phyloP scores from a whole-genome alignment of 2,113 vertebrate species.

The Carassius gibelio region DNA sequence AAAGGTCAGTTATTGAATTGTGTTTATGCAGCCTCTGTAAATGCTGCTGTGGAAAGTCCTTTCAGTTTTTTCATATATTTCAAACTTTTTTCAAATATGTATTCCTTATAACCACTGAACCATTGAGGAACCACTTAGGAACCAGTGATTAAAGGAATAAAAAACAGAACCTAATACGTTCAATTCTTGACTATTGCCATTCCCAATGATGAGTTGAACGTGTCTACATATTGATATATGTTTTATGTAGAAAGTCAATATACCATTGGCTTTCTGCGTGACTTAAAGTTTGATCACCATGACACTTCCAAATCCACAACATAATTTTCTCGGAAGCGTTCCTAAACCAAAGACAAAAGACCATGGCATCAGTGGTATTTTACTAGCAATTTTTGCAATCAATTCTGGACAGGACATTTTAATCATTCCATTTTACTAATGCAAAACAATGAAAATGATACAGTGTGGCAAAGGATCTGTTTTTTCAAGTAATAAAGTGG shows the following conservation, averaged over 20 bases:
- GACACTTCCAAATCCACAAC: constrained; percentile 34
- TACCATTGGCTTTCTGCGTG: constrained; percentile 32
- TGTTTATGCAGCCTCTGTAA: too few relatives aligned
- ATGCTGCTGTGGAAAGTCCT: background rate
- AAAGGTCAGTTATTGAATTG: too few relatives aligned
- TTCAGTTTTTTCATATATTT: background rate
- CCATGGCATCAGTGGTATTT: constrained; percentile 19
- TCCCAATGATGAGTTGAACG: background rate
- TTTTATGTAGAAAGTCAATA: background rate
- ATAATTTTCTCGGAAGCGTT: constrained; percentile 31
- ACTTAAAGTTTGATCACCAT: constrained; percentile 31
- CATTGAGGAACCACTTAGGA: background rate
- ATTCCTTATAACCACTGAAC: background rate
- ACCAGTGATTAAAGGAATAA: background rate
- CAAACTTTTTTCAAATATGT: background rate
- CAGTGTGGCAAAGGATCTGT: constrained; percentile 24
- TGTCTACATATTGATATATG: constrained; percentile 18
- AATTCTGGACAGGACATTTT: constrained; percentile 46
- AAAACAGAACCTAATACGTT: background rate
- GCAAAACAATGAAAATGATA: constrained; percentile 37
- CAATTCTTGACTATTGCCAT: background rate
- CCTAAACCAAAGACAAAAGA: constrained; percentile 38
- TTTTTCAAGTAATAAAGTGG: constrained; percentile 41
- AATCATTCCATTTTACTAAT: constrained; percentile 43
- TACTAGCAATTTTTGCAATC: constrained; percentile 19